Percentiles rank a stretch among this genome's conserved stretches.
Conservation (phyloP, 1,140 invertebrate species). For the Trichonephila clavipes region DNA sequence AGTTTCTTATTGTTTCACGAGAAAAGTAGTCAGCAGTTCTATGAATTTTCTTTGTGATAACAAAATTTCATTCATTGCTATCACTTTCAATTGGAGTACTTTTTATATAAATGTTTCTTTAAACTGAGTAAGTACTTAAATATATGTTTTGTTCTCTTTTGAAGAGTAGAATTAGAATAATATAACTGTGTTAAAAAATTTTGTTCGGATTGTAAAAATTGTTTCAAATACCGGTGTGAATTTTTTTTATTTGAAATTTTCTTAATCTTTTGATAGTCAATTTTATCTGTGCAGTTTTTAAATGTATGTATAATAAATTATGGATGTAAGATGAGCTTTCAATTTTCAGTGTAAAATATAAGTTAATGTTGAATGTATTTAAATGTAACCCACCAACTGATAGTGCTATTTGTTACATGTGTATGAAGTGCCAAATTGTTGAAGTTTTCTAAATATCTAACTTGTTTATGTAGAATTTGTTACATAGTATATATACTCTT, state of each 20-base stretch:
- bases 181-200: too few relatives aligned
- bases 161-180: too few relatives aligned
- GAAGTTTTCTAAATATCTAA: background rate
- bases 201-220: background rate
- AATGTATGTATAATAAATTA: background rate
- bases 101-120: too few relatives aligned
- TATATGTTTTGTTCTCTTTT: too few relatives aligned
- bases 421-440: conserved; percentile 30
- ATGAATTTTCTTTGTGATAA: too few relatives aligned
- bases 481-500: background rate
- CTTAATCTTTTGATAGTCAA: background rate
- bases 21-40: too few relatives aligned
- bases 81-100: too few relatives aligned
- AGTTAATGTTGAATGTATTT: background rate
- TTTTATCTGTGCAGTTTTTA: too few relatives aligned
- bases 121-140: too few relatives aligned
- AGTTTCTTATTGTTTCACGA: too few relatives aligned
- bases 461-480: background rate
- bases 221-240: background rate
- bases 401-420: background rate
- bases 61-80: too few relatives aligned
- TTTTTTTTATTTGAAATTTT: background rate
- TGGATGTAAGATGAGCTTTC: background rate
- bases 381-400: background rate
- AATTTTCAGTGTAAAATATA: background rate